These are phyloP conservation scores for Mycetomoellerius zeteki DNA, from an alignment of 1,140 invertebrate genomes.

Conservation along the genomic window DNA sequence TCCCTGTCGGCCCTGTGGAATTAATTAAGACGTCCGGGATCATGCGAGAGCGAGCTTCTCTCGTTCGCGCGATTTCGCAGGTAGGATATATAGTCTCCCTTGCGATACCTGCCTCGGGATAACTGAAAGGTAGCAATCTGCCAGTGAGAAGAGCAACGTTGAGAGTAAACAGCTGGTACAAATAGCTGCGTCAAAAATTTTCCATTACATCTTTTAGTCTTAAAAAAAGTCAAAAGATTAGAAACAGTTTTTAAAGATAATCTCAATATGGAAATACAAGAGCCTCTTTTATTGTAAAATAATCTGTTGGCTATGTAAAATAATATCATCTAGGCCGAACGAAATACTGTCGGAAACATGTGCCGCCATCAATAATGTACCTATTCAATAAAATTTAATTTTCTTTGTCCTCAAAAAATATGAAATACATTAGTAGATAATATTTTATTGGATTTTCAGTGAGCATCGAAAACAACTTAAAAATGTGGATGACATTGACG, in stretches of 20 bases:
- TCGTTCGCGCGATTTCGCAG: slow-evolving; percentile 19
- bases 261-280: not conserved
- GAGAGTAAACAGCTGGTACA: not conserved
- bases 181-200: not conserved
- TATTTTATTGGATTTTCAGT: no score
- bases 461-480: no score
- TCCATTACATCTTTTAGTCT: not conserved
- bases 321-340: no score
- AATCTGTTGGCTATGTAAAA: no score
- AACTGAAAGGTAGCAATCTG: slow-evolving; percentile 5
- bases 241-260: not conserved
- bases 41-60: slow-evolving; percentile 13
- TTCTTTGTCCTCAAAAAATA: no score
- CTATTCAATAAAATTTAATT: no score
- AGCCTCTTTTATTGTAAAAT: no score
- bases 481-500: no score
- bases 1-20: slow-evolving; percentile 32
- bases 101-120: slow-evolving; percentile 26
- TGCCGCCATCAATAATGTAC: no score
- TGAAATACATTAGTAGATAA: no score
- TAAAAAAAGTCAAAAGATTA: not conserved
- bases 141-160: not conserved
- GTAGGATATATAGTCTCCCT: not conserved
- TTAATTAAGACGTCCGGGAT: slow-evolving; percentile 56
- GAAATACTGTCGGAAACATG: no score